phyloP scores from a whole-genome alignment of 1,140 invertebrate species.

The Habropoda laboriosa region DNA sequence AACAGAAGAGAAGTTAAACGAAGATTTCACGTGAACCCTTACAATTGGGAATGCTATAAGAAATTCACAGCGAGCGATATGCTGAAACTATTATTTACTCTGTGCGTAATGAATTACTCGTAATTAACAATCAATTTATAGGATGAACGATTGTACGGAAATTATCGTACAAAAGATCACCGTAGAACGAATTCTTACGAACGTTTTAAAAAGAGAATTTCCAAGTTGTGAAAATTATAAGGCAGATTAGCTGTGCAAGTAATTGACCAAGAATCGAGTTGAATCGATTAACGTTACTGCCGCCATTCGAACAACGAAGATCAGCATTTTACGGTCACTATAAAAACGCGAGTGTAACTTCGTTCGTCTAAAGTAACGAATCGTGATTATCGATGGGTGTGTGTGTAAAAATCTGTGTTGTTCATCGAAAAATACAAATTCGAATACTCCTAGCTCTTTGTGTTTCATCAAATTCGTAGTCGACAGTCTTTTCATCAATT shows the following conservation, averaged over 20 bases:
- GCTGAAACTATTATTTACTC: not conserved
- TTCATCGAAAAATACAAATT: constrained; percentile 32
- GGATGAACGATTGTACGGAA: not conserved
- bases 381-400: not conserved
- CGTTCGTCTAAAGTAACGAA: not conserved
- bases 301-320: not conserved
- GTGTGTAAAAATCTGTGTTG: constrained; percentile 22
- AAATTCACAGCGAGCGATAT: not conserved
- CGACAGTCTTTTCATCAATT: constrained; percentile 39
- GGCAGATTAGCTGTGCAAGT: not conserved
- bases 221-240: too few species aligned
- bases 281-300: not conserved
- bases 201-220: not conserved
- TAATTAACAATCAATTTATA: not conserved
- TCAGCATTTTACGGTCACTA: not conserved
- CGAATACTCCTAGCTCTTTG: not conserved
- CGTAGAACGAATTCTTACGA: not conserved
- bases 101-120: not conserved
- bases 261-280: not conserved
- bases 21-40: not conserved
- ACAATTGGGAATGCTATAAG: not conserved
- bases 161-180: too few species aligned
- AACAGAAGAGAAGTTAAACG: not conserved
- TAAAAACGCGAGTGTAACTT: not conserved
- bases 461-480: constrained; percentile 18